A percentile compares a stretch with the other conserved stretches of the same genome.
Conservation (phyloP, 2,113 vertebrate genomes). For the Thunnus maccoyii region DNA sequence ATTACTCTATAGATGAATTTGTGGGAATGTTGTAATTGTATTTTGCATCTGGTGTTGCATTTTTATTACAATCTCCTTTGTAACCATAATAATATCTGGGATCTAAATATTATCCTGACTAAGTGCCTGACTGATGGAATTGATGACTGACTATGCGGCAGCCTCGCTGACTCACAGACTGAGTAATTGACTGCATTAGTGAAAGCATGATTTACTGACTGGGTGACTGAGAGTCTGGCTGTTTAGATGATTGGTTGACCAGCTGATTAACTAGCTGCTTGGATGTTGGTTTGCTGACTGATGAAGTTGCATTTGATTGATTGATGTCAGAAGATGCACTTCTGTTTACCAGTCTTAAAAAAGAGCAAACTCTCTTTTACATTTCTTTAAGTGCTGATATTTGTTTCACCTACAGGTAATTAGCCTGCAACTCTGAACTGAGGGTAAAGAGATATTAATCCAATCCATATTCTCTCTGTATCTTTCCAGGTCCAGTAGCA, state of each 20-base stretch:
- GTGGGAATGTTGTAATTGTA: no score
- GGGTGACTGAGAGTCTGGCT: neutral
- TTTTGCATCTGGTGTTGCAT: no score
- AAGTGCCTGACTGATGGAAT: neutral
- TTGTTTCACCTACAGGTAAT: neutral
- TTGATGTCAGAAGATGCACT: no score
- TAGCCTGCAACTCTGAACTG: neutral
- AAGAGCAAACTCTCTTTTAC: no score
- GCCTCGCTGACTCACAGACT: neutral
- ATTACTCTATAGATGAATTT: no score
- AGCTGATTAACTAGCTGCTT: neutral
- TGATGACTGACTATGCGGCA: no score
- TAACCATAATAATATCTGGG: neutral
- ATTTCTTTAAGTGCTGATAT: neutral
- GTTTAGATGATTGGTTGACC: neutral
- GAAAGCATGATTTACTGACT: neutral
- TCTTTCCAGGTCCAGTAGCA: constrained; percentile 90
- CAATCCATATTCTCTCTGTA: neutral
- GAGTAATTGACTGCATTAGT: neutral
- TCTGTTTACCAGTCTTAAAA: no score
- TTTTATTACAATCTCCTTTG: no score
- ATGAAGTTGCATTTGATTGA: neutral
- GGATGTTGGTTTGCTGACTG: neutral
- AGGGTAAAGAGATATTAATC: neutral
- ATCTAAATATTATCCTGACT: neutral